Conservation (phyloP, 2,113 vertebrate species). For the Datnioides undecimradiatus region DNA sequence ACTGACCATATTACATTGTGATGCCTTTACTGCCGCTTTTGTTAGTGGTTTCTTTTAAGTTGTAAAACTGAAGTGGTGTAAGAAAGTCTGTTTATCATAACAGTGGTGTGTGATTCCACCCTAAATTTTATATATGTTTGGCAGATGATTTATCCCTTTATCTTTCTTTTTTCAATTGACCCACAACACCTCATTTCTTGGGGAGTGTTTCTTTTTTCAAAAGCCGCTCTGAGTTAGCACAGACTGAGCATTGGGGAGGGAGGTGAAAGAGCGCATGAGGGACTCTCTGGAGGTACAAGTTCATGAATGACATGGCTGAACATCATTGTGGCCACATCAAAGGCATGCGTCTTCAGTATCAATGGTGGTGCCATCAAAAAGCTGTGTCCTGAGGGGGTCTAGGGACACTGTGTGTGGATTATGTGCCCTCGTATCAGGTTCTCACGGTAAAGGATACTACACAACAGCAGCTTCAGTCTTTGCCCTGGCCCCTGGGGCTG, state of each 20-base stretch:
- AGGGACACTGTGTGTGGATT: conserved; percentile 81
- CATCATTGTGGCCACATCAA: conserved; percentile 82
- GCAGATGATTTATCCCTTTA: conserved; percentile 19
- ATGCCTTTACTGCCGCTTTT: conserved; percentile 49
- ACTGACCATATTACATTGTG: conserved; percentile 46
- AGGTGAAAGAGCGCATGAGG: conserved; percentile 38
- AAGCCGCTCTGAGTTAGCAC: conserved; percentile 17
- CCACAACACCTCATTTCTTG: conserved; percentile 21
- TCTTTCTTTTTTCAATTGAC: conserved; percentile 29
- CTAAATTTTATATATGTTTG: conserved; percentile 36
- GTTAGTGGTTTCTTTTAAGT: conserved; percentile 44
- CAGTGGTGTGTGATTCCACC: conserved; percentile 20
- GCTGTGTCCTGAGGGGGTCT: conserved; percentile 75
- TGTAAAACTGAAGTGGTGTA: conserved; percentile 34
- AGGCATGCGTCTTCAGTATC: conserved; percentile 78
- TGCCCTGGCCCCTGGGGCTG: conserved; percentile 73
- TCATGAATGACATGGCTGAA: conserved; percentile 82
- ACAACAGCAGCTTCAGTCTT: conserved; percentile 78
- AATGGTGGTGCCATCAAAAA: conserved; percentile 81
- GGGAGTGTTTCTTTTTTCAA: conserved; percentile 19
- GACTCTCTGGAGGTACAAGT: conserved; percentile 67
- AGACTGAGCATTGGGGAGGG: conserved; percentile 1
- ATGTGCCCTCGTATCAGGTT: conserved; percentile 80
- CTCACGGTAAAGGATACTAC: conserved; percentile 83
- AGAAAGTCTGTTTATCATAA: conserved; percentile 38